Evolutionary conservation across 2,113 vertebrate genomes (phyloP).

Genomic region (Phycodurus eques): DNA sequence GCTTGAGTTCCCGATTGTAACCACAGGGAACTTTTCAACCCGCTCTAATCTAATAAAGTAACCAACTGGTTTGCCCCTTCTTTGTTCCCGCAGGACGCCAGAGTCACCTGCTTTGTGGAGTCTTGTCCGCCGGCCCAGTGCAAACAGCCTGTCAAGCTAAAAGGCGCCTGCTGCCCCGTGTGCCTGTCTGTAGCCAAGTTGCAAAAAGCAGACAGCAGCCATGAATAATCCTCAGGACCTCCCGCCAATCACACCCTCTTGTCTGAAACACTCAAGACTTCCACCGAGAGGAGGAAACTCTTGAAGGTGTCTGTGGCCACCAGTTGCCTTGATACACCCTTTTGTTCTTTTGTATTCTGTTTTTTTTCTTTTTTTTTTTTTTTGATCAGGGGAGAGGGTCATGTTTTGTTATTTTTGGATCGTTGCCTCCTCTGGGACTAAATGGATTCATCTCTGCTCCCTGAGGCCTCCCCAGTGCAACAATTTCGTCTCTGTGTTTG

Average conservation of each 20-base stretch:
- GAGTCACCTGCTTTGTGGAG: slow-evolving; percentile 93
- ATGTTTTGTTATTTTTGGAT: slow-evolving; percentile 16
- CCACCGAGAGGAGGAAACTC: slow-evolving; percentile 53
- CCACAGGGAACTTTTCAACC: slow-evolving; percentile 6
- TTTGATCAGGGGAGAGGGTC: slow-evolving; percentile 24
- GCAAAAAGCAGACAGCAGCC: slow-evolving; percentile 21
- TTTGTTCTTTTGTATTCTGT: slow-evolving; percentile 28
- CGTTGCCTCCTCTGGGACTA: slow-evolving; percentile 48
- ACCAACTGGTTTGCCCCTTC: slow-evolving; percentile 4
- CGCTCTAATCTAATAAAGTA: slow-evolving; percentile 10
- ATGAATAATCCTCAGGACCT: slow-evolving; percentile 62
- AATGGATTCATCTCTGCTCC: slow-evolving; percentile 46
- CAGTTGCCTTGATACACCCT: slow-evolving; percentile 38
- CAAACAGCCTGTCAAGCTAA: slow-evolving; percentile 71
- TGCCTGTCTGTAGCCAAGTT: slow-evolving; percentile 63
- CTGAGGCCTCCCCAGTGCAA: slow-evolving; percentile 35
- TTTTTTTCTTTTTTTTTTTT: slow-evolving; percentile 18
- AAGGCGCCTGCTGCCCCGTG: slow-evolving; percentile 85
- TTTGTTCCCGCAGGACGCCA: slow-evolving; percentile 73
- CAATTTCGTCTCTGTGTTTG: slow-evolving; percentile 32
- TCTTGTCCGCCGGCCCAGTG: slow-evolving; percentile 78
- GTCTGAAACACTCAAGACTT: slow-evolving; percentile 45
- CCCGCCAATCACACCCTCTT: slow-evolving; percentile 15
- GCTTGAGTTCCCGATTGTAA: neutral
- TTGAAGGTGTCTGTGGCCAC: slow-evolving; percentile 40